phyloP scores from a whole-genome alignment of 2,797 vertebrate genomes.

The Anolis apletophallus region DNA sequence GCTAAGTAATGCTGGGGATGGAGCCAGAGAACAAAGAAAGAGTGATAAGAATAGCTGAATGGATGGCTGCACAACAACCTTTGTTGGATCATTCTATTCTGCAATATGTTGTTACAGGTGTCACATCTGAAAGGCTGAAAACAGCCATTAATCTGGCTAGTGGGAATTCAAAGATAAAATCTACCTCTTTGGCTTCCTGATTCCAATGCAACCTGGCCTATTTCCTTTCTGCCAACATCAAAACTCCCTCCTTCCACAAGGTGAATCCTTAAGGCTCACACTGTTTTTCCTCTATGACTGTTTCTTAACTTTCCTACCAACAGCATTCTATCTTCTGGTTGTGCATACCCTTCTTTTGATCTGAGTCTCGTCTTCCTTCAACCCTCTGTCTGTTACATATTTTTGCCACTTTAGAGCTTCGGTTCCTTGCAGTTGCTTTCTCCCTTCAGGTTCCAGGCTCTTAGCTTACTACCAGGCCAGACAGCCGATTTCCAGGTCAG shows the following conservation, averaged over 20 bases:
- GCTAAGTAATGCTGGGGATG: neutral
- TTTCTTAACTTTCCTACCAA: neutral
- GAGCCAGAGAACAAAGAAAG: neutral
- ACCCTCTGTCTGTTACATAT: no score
- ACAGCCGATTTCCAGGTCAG: no score
- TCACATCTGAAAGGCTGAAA: neutral
- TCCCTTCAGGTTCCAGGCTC: no score
- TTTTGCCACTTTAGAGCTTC: no score
- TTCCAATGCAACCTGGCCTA: neutral
- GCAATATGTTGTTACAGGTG: neutral
- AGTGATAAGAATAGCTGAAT: neutral
- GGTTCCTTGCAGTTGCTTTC: no score
- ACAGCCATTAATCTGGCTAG: neutral
- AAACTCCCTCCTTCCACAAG: no score
- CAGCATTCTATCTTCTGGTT: neutral
- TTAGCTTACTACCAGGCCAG: no score
- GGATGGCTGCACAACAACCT: neutral
- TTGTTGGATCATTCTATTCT: neutral
- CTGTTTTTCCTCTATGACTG: neutral
- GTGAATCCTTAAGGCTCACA: neutral
- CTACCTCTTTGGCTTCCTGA: neutral
- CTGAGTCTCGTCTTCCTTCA: neutral
- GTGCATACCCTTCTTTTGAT: neutral
- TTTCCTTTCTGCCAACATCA: neutral
- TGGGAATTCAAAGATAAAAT: neutral